A percentile compares a stretch with the other conserved stretches of the same genome.
These are phyloP conservation scores for Parasteatoda tepidariorum DNA, from an alignment of 1,140 invertebrate genomes.

Conservation along the genomic window DNA sequence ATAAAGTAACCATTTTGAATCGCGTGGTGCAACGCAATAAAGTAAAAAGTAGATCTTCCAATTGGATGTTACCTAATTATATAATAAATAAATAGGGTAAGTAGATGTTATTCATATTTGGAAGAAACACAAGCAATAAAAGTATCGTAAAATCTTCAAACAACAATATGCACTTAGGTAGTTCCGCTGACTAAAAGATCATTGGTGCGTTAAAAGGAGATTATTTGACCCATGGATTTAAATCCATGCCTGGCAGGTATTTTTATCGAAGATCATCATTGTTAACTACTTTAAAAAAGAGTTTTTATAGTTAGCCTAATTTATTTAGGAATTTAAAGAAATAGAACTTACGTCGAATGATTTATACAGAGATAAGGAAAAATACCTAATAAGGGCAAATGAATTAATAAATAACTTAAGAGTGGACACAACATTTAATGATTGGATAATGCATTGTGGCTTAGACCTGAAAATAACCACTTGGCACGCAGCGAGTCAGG, in stretches of 20 bases:
- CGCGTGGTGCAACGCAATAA: neutral
- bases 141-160: neutral
- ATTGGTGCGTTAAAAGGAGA: neutral
- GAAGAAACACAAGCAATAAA: neutral
- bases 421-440: too few relatives aligned
- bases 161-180: neutral
- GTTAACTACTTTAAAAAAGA: too few relatives aligned
- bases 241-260: neutral
- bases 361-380: too few relatives aligned
- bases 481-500: too few relatives aligned
- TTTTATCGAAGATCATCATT: neutral
- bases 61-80: neutral
- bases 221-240: neutral
- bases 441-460: too few relatives aligned
- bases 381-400: too few relatives aligned
- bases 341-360: too few relatives aligned
- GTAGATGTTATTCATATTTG: neutral
- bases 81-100: neutral
- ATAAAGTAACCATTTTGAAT: neutral
- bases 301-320: too few relatives aligned
- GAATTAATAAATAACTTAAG: too few relatives aligned
- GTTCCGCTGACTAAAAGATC: neutral
- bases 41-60: neutral
- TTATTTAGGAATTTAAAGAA: too few relatives aligned
- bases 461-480: too few relatives aligned